Evolutionary conservation across 1,140 invertebrate species (phyloP), one percentile per base, ranked within the genome.

Genomic region (Zophobas atratus): DNA sequence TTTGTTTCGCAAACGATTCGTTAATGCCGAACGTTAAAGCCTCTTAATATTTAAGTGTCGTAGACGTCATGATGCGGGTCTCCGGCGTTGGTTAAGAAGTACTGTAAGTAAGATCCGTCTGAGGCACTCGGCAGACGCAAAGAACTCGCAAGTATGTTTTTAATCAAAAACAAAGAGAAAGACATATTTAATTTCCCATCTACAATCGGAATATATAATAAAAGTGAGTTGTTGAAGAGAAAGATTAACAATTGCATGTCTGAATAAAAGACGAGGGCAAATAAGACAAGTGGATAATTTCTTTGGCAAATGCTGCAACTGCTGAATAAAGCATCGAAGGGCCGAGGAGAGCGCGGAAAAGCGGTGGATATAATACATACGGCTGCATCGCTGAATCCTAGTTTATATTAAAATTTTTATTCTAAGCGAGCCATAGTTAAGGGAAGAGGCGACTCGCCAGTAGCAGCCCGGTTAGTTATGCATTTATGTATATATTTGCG

Each of bases 331-430:
- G 79, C 75, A 80, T 80, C 43, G 79, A 82, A 78, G 56, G 75
- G 51, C 70, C 36, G 70, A 72, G 35, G 38, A 2, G 57, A 36
- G 57, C 20, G 34, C 32, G 48, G 36, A 6, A 49, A 41, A 41
- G 49, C 53, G 49, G 56, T 36, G 53, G 53, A 55, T 55, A 20
- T 55, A 60, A 46, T 75, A 76, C 73, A 78, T 63, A 72, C 60
- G 80, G 77, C 60, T 55, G 70, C 49, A 78, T 80, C 81, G 80
- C 81, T 79, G 80, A 80, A 78, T 51, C 4, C 77, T 79, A 77
- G 81, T 82, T 82, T 80, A 80, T 80, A 82, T 82, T 82, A 80
- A 80, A 82, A 82, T 82, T 82, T 82, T 82, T 80, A 80, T 80
- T 46, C 57, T 33, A 53, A 36, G 77, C 80, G 80, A 80, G 76